phyloP scores from a whole-genome alignment of 2,888 invertebrate species.

The Drosophila kuntzei region DNA sequence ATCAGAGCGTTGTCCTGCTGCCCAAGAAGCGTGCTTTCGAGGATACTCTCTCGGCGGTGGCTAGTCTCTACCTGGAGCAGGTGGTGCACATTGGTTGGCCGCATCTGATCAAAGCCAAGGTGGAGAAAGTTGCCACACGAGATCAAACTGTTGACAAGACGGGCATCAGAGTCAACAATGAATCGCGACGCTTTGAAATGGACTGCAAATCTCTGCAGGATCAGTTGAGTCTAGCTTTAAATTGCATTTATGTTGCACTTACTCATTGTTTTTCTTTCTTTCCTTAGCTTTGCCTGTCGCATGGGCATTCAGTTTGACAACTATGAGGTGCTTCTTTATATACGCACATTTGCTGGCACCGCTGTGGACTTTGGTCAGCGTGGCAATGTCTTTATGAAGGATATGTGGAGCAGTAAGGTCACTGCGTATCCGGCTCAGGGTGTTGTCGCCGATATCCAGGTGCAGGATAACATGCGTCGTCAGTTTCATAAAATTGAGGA shows the following conservation, averaged over 20 bases:
- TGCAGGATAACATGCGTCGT: conserved; percentile 82
- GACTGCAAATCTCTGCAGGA: conserved; percentile 74
- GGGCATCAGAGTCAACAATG: conserved; percentile 62
- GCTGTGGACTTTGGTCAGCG: conserved; percentile 87
- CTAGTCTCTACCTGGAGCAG: conserved; percentile 89
- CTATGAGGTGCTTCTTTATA: conserved; percentile 89
- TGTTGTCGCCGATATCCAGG: conserved; percentile 71
- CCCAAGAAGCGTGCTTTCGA: conserved; percentile 86
- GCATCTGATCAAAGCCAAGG: conserved; percentile 94
- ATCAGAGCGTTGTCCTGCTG: conserved; percentile 92
- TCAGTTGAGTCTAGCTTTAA: conserved; percentile 72
- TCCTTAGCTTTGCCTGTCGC: conserved; percentile 84
- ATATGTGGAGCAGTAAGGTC: conserved; percentile 89
- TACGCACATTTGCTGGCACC: conserved; percentile 90
- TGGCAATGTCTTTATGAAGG: conserved; percentile 89
- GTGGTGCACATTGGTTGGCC: conserved; percentile 96
- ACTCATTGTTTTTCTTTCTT: not conserved
- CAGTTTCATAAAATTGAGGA: conserved; percentile 85
- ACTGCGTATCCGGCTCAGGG: conserved; percentile 88
- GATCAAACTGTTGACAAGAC: conserved; percentile 83
- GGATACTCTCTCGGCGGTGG: conserved; percentile 86
- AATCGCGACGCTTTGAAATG: conserved; percentile 63
- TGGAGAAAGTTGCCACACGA: conserved; percentile 83
- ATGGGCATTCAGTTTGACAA: conserved; percentile 92
- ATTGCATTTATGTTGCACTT: not conserved